Base-by-base conservation (phyloP, 2,113 vertebrate species). In the Seriola rivoliana region DNA sequence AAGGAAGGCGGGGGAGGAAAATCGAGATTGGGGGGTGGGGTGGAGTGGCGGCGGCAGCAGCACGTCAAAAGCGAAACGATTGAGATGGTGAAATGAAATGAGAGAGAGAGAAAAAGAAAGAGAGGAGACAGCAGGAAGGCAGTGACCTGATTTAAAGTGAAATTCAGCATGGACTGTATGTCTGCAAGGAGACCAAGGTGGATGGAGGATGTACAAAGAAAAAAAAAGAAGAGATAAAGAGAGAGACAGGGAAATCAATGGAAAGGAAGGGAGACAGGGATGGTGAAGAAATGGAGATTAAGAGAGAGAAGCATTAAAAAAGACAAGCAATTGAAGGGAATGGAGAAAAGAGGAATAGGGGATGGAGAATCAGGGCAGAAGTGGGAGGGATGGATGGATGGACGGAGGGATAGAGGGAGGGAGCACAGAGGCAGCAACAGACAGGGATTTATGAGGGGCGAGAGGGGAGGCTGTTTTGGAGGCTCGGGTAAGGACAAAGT, bases 81-180 rank as follows among this genome's bases (percentile, higher is more conserved):
- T 92, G 92, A 91, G 85, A 93, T 87, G 91, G 86, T 63, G 76
- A 87, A 92, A 87, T 77, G 79, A 89, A 90, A 32, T 82, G 82
- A 66, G 67, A 29, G 57, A 74, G 62, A 55, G 85, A 70, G 60
- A 77, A 81, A 58, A 54, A 54, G 38, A 87, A 78, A 64, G 85
- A 80, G 81, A 82, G 85, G 63, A 60, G 54, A 79, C 82, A 73
- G 84, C 71, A 57, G 75, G 88, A 85, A 93, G 90, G 92, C 95
- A 93, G 88, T 93, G 95, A 95, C 95, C 95, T 95, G 95, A 95
- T 95, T 96, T 95, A 95, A 95, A 96, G 93, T 94, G 94, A 96
- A 95, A 95, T 95, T 93, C 92, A 94, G 93, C 91, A 91, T 89
- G 94, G 94, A 92, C 92, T 93, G 93, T 89, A 90, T 92, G 94